Percentiles rank a stretch among this genome's conserved stretches.
phyloP scores from a whole-genome alignment of 1,140 invertebrate species.

The Pseudoatta argentina region DNA sequence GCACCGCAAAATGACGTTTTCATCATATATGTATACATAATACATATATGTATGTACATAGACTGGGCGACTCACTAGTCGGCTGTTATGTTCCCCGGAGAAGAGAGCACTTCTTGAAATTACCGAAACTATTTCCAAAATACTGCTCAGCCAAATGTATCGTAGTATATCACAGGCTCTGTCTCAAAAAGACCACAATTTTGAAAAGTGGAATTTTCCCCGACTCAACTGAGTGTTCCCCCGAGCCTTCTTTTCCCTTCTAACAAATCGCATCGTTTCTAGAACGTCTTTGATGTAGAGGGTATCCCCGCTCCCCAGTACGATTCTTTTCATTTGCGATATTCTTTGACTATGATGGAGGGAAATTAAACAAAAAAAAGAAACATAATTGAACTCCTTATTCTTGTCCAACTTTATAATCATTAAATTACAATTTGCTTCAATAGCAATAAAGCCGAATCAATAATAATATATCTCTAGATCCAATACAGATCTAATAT shows the following conservation, averaged over 20 bases:
- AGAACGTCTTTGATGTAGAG: constrained; percentile 28
- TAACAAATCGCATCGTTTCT: constrained; percentile 17
- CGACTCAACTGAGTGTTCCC: not conserved
- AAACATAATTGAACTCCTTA: not conserved
- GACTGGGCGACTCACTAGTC: not conserved
- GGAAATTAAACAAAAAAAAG: not conserved
- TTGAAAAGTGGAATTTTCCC: constrained; percentile 35
- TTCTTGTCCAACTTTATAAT: not conserved
- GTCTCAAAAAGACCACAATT: constrained; percentile 39
- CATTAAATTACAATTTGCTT: constrained; percentile 3
- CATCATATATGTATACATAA: not conserved
- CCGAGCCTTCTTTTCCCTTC: not conserved
- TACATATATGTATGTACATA: not conserved
- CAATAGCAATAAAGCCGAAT: not conserved
- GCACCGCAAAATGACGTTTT: constrained; percentile 34
- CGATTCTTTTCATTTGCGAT: constrained; percentile 11
- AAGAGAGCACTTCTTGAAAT: constrained; percentile 35
- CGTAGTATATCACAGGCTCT: not conserved
- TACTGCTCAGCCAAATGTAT: not conserved
- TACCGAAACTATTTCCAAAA: constrained; percentile 29
- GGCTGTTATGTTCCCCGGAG: not conserved
- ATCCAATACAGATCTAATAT: not conserved
- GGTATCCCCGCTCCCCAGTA: not conserved
- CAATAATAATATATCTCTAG: not conserved
- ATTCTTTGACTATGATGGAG: not conserved